Base-by-base conservation (phyloP, 1,140 invertebrate genomes). In the Helicorthomorpha holstii region DNA sequence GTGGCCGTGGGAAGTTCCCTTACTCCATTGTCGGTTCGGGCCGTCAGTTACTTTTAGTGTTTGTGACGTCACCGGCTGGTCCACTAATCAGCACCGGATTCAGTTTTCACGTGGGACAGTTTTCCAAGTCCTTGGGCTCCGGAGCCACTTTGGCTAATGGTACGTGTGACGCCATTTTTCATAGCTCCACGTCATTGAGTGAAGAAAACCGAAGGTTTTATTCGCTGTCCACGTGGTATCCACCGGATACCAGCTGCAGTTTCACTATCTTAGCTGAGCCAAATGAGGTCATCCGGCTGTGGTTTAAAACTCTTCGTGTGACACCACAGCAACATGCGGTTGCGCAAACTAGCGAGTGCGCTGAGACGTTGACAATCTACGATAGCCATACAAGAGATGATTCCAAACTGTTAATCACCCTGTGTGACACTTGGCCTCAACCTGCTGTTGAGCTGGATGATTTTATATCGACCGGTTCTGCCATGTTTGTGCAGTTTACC, bases 11-110 rank as follows among this genome's bases (percentile, higher is more conserved):
- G 26, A 88, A 90, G 64, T 90, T 92, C 60, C 88, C 87, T 0
- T 90, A 88, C 68, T 90, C 87, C 54, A 91, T 93, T 58, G 90
- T 91, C 58, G 88, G 87, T 3, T 90, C 86, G 16, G 85, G 85
- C 23, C 79, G 84, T 55, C 84, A 90, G 60, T 73, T 93, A 49
- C 86, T 87, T 61, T 85, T 93, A 1, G 87, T 91, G 64, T 93
- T 92, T 63, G 80, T 91, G 22, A 89, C 83, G 12, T 91, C 88
- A 1, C 79, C 83, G 29, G 87, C 88, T 54, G 67, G 87, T 16
- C 87, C 87, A 0, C 66, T 92, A 14, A 71, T 92, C 12, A 90
- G 88, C 63, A 90, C 86, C 0, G 87, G 87, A 1, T 92, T 92
- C 63, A 85, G 90, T 64, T 91, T 92, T 71, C 19, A 53, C 10